Conservation (phyloP, 2,797 vertebrate genomes). For the Pipistrellus nathusii region DNA sequence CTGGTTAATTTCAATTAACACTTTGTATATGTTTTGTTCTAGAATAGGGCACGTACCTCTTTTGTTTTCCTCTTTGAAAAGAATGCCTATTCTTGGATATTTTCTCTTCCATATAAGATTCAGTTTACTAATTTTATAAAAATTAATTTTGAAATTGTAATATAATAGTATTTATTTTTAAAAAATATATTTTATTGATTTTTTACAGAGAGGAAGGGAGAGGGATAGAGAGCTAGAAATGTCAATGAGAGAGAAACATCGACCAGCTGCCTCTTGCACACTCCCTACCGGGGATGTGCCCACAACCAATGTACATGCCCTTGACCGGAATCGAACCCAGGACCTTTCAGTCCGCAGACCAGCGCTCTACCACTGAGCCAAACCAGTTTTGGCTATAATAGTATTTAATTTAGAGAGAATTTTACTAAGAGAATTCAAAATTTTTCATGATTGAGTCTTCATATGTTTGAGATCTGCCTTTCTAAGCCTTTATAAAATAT, state of each 20-base stretch:
- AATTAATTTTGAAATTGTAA: conserved; percentile 32
- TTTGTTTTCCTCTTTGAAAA: background rate
- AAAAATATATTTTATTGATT: too few relatives aligned
- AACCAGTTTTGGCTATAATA: background rate
- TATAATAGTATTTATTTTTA: background rate
- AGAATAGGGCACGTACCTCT: background rate
- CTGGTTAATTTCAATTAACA: background rate
- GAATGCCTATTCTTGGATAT: background rate
- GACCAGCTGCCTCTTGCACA: too few relatives aligned
- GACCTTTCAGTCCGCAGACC: too few relatives aligned
- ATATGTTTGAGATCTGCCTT: background rate
- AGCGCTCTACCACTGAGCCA: too few relatives aligned
- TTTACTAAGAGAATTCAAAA: background rate
- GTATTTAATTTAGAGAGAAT: background rate
- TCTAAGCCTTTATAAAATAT: conserved; percentile 21
- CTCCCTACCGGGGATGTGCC: too few relatives aligned
- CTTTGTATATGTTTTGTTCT: conserved; percentile 1
- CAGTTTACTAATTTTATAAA: background rate
- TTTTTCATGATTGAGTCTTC: background rate
- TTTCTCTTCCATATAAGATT: background rate
- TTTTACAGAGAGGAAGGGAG: too few relatives aligned
- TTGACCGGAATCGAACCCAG: too few relatives aligned
- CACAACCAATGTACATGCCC: too few relatives aligned
- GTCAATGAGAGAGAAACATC: too few relatives aligned
- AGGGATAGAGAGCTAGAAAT: too few relatives aligned